These are phyloP conservation scores for Melanaphis sacchari DNA, from an alignment of 1,140 invertebrate species.

Conservation along the genomic window DNA sequence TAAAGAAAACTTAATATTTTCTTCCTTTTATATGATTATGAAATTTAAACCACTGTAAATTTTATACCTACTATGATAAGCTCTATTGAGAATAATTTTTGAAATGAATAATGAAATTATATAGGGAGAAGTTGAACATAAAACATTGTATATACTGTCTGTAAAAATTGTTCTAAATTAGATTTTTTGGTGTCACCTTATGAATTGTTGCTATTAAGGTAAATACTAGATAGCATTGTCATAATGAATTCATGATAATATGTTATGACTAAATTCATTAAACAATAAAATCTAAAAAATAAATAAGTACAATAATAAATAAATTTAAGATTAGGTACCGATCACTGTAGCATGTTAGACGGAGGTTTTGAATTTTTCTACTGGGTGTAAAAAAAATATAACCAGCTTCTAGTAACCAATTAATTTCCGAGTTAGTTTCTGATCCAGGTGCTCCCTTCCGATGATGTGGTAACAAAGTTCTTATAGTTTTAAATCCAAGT, in stretches of 20 bases:
- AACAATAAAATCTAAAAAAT: background rate
- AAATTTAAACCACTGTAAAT: no score
- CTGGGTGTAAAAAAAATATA: constrained; percentile 23
- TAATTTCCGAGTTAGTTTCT: no score
- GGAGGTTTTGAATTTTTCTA: background rate
- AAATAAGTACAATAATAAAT: background rate
- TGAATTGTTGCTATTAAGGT: background rate
- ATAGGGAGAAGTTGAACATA: no score
- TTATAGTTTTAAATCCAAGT: background rate
- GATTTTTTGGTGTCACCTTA: background rate
- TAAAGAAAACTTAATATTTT: no score
- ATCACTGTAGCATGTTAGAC: constrained; percentile 23
- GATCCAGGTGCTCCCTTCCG: background rate
- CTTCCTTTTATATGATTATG: no score
- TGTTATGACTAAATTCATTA: background rate
- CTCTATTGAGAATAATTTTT: no score
- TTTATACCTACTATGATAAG: no score
- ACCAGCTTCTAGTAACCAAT: background rate
- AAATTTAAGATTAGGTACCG: background rate
- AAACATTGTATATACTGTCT: no score
- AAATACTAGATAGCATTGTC: background rate
- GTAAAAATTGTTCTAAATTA: background rate
- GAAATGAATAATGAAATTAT: no score
- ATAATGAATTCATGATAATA: background rate
- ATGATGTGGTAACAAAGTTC: background rate